These are phyloP conservation scores for Laspeyria flexula DNA, from an alignment of 2,888 invertebrate genomes.

Conservation along the genomic window DNA sequence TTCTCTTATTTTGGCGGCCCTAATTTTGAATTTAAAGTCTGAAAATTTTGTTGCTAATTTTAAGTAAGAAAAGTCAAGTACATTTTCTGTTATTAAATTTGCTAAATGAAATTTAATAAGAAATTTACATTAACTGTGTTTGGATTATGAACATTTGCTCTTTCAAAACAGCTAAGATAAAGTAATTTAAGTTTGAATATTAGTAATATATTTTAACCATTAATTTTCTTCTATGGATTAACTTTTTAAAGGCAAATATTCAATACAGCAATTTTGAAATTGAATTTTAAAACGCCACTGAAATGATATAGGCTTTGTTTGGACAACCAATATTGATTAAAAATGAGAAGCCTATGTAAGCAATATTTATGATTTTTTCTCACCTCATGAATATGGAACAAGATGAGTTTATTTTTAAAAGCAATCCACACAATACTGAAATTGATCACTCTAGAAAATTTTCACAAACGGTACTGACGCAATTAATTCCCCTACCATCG, in stretches of 20 bases:
- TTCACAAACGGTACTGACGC: slow-evolving; percentile 33
- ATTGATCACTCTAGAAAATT: slow-evolving; percentile 39
- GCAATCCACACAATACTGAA: slow-evolving; percentile 32
- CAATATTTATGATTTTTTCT: too few relatives aligned
- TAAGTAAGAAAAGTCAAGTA: slow-evolving; percentile 17
- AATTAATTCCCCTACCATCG: slow-evolving; percentile 54
- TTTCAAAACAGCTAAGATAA: background rate
- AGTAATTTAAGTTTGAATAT: background rate
- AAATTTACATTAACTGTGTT: background rate
- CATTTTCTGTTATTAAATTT: too few relatives aligned
- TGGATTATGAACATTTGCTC: background rate
- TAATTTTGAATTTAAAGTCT: slow-evolving; percentile 33
- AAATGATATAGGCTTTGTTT: too few relatives aligned
- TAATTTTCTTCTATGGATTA: background rate
- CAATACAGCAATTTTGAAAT: too few relatives aligned
- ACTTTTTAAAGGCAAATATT: too few relatives aligned
- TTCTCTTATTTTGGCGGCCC: slow-evolving; percentile 18
- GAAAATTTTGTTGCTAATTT: slow-evolving; percentile 23
- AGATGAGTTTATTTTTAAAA: slow-evolving; percentile 12
- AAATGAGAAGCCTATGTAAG: too few relatives aligned
- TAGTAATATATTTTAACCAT: background rate
- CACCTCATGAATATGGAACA: background rate
- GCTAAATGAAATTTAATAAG: background rate
- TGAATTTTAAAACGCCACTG: too few relatives aligned
- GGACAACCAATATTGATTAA: too few relatives aligned